Evolutionary conservation across 2,888 invertebrate genomes (phyloP), one percentile per base, ranked within the genome.

Genomic region (Nymphalis polychloros): DNA sequence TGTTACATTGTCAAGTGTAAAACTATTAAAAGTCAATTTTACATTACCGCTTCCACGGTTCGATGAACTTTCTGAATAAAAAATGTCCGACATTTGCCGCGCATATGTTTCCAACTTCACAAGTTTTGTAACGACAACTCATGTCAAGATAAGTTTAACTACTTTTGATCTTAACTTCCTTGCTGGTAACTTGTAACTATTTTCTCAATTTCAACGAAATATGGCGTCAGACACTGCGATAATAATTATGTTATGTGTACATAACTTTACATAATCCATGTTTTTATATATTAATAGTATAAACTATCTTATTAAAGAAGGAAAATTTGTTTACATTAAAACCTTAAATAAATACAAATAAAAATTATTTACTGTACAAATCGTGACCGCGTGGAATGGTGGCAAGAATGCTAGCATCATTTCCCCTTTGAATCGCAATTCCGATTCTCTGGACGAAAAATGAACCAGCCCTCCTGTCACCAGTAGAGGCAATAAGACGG

Each of bases 11-110:
- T 55, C 53, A 55, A 57, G 35, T 57, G 57, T 57, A 19, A 57
- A 57, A 57, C 57, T 57, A 55, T 55, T 55, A 55, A 31, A 55
- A 55, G 55, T 55, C 55, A n/a, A 57, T 57, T 57, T 41, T 41
- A 57, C 57, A 57, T 55, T 31, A 52, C 52, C 52, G 52, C 50
- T 20, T 55, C 41, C 19, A 41, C 41, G 55, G 68, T 70, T 70
- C 73, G 72, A 71, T 71, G 66, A 69, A 66, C 68, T 67, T 68
- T 78, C 72, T 77, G 79, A 78, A 82, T 84, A 84, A 87, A 87
- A 88, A 85, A 85, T 83, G 80, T 73, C 78, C 76, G 69, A 78
- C 82, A 84, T 87, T 85, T 83, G 84, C 79, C 73, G 69, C 81
- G 82, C 87, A 87, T 84, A 83, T 87, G 86, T 59, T 23, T 82